phyloP scores from a whole-genome alignment of 2,888 invertebrate genomes.

The Orthosia gracilis region DNA sequence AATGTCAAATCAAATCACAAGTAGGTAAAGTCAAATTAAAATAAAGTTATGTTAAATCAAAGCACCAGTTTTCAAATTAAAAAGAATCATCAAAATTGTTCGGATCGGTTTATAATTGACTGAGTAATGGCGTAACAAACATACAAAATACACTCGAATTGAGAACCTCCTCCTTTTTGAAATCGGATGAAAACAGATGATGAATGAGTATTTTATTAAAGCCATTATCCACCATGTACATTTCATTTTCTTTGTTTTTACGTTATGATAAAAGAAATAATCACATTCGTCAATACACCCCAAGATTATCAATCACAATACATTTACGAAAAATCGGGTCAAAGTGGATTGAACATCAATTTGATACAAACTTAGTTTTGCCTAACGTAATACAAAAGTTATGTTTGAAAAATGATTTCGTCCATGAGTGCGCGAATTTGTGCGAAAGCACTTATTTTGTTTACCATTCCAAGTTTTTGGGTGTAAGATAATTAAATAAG shows the following conservation, averaged over 20 bases:
- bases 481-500: constrained; percentile 6
- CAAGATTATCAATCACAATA: constrained; percentile 51
- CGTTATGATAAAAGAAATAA: constrained; percentile 11
- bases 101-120: too few relatives aligned
- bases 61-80: too few relatives aligned
- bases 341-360: constrained; percentile 43
- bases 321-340: constrained; percentile 36
- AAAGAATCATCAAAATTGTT: too few relatives aligned
- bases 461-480: constrained; percentile 21
- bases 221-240: constrained; percentile 1
- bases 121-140: too few relatives aligned
- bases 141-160: too few relatives aligned
- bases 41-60: too few relatives aligned
- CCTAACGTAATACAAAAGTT: constrained; percentile 55
- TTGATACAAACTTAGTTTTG: constrained; percentile 49
- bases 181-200: too few relatives aligned
- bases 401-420: constrained; percentile 49
- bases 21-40: too few relatives aligned
- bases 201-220: neutral
- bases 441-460: constrained; percentile 21
- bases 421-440: constrained; percentile 30
- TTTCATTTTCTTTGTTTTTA: neutral
- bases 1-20: too few relatives aligned
- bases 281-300: neutral
- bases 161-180: too few relatives aligned